Evolutionary conservation across 2,888 invertebrate species (phyloP).

Genomic region (Hyalella azteca): DNA sequence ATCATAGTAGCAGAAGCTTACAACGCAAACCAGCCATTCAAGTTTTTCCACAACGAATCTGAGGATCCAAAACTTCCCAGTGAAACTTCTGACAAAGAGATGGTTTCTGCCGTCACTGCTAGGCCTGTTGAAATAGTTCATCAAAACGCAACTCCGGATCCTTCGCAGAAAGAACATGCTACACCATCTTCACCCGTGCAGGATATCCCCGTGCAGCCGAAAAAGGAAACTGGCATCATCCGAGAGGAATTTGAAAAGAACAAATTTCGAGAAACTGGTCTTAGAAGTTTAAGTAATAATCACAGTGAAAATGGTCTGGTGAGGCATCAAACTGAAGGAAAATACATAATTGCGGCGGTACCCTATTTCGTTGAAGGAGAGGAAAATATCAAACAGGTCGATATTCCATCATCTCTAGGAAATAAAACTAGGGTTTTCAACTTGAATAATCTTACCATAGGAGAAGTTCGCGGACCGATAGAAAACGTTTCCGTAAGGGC

Average conservation of each 20-base stretch:
- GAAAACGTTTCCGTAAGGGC: no score
- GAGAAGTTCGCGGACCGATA: no score
- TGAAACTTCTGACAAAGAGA: background rate
- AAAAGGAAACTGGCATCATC: background rate
- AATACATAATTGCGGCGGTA: background rate
- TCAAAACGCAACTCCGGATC: no score
- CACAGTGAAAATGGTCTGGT: no score
- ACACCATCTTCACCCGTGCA: background rate
- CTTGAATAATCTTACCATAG: background rate
- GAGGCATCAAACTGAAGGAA: background rate
- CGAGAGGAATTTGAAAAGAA: background rate
- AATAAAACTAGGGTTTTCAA: background rate
- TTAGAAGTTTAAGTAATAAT: no score
- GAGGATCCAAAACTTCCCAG: no score
- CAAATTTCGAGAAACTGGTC: no score
- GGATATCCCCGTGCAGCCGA: no score
- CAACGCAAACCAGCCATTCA: background rate
- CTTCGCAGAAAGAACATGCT: no score
- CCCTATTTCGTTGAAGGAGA: background rate
- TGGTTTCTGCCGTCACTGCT: background rate
- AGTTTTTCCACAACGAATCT: background rate
- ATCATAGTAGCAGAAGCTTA: background rate
- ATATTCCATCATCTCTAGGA: no score
- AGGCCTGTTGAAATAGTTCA: background rate
- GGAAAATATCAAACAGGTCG: no score